phyloP scores from a whole-genome alignment of 2,113 vertebrate species.

The Bos javanicus region DNA sequence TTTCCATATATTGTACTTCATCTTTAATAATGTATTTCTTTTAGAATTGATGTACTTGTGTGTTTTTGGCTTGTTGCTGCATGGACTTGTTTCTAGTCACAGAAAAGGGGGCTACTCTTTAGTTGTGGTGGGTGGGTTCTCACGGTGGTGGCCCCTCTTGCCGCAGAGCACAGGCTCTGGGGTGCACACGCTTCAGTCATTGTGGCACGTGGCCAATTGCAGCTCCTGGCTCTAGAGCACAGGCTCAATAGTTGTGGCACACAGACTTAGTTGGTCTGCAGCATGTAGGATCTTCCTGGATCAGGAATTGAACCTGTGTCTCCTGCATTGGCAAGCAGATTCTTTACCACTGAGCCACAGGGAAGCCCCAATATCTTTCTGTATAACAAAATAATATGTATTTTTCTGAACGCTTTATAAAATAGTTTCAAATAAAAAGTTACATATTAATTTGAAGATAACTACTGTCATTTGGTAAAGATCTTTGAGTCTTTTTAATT shows the following conservation, averaged over 20 bases:
- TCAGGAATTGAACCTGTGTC: background rate
- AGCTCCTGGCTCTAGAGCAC: background rate
- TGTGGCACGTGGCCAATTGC: background rate
- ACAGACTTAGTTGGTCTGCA: background rate
- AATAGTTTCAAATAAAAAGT: background rate
- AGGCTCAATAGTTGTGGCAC: background rate
- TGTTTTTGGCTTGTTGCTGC: background rate
- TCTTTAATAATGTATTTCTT: constrained; percentile 2
- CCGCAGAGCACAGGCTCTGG: background rate
- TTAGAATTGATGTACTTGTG: background rate
- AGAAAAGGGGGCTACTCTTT: background rate
- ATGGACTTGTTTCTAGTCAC: background rate
- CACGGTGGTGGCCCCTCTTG: background rate
- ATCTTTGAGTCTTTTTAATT: background rate
- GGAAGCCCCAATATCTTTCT: background rate
- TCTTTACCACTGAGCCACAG: background rate
- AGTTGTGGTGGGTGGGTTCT: background rate
- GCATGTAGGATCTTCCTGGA: background rate
- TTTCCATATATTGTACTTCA: background rate
- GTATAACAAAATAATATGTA: background rate
- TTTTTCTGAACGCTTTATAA: constrained; percentile 3
- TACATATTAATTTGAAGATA: background rate
- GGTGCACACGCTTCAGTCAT: background rate
- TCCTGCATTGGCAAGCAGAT: background rate
- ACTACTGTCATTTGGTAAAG: background rate